Conservation (phyloP, 1,140 invertebrate species). For the Brachionus plicatilis region DNA sequence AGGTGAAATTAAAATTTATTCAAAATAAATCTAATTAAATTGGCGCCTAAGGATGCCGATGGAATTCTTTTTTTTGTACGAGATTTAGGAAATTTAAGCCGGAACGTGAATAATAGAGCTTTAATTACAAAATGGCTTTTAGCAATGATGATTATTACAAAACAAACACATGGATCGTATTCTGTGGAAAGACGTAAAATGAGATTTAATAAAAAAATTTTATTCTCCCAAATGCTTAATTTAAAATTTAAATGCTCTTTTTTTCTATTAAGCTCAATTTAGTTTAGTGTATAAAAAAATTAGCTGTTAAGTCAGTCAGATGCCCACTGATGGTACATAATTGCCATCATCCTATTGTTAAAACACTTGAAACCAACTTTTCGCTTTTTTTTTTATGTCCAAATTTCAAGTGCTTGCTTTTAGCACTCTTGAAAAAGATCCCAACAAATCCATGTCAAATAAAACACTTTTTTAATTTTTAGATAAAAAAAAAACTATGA, state of each 20-base stretch:
- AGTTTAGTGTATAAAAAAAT: background rate
- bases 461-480: background rate
- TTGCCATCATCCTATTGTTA: background rate
- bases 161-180: background rate
- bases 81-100: constrained; percentile 1
- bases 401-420: background rate
- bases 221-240: background rate
- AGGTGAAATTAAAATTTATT: background rate
- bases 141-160: background rate
- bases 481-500: background rate
- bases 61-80: background rate
- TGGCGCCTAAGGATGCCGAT: background rate
- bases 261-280: background rate
- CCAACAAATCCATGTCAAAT: background rate
- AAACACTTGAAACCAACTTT: background rate
- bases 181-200: background rate
- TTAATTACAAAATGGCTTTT: background rate
- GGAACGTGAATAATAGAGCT: background rate
- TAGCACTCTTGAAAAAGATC: background rate
- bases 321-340: background rate
- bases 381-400: background rate
- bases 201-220: background rate
- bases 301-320: background rate
- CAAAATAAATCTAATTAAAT: background rate
- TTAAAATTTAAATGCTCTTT: background rate